Base-by-base conservation (phyloP, 2,888 invertebrate genomes). In the Leptopilina drosophilae region DNA sequence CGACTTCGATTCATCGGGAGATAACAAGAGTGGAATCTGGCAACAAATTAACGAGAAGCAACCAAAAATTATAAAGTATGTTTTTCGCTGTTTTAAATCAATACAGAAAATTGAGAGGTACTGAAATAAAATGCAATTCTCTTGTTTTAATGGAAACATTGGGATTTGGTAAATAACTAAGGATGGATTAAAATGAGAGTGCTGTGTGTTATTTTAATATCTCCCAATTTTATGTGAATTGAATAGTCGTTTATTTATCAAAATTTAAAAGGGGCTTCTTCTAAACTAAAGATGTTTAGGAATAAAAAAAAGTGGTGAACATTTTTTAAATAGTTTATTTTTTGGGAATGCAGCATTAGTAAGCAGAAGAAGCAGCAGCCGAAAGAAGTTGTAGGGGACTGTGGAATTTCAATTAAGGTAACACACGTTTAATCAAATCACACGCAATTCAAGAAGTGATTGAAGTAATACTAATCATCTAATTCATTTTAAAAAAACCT, bases 1-100 rank as follows among this genome's bases (percentile, higher is more conserved):
- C 84, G 90, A 88, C 73, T 91, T 89, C 83, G 90, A 88, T 64
- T 82, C 89, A 15, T 85, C 93, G 88, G 94, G 95, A 46, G 96
- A 97, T 90, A 96, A 98, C 90, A 97, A 97, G 91, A 96, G 97
- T 46, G 96, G 97, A 53, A 96, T 98, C 88, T 99, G 98, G 98
- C 97, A 97, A 89, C 97, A 97, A 92, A 96, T 97, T 14, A 97
- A 97, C 90, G 95, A 95, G 87, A 91, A 90, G 76, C 87, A 89
- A 67, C 78, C 83, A 5, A 91, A 90, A 79, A 77, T 87, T 76
- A 90, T 89, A 78, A 91, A 89, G 91, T 91, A 87, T 80, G 89
- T 84, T 77, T 75, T 33, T 59, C 26, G 8, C 66, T 59, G 11
- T 40, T n/a, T 33, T 76, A 7, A 11, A 76, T 33, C 11, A 59